Evolutionary conservation across 2,888 invertebrate genomes (phyloP), one percentile per base, ranked within the genome.

Genomic region (Ischnura elegans): DNA sequence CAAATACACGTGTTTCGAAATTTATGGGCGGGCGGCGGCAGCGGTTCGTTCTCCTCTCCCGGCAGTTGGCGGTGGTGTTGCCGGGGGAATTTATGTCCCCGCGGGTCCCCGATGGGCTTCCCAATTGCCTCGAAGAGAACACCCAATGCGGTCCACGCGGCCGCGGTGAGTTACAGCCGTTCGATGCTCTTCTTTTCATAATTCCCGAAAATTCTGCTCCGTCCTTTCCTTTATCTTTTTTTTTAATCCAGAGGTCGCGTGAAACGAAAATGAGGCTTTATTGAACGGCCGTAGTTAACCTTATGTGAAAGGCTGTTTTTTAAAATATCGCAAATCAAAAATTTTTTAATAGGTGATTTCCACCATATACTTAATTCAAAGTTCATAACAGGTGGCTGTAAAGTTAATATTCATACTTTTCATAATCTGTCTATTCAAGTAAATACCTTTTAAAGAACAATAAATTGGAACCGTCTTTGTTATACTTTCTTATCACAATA

Each of bases 81-180:
- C 76, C 76, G 76, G 6, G 76, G 76, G 76, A 76, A 76, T 76
- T 76, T 36, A 76, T 76, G 76, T n/a, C 36, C 76, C 10, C 29
- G n/a, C 51, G 13, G 16, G 36, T 36, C 76, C 25, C 55, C 55
- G 55, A 3, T 21, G 61, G 2, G 8, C 36, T 29, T 76, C 36
- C 76, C 76, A 76, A 76, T 76, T 76, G 76, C 29, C 76, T 29
- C 76, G 76, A 8, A 13, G 3, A 1, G n/a, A 8, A 61, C 61
- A 8, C 29, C 29, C 76, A 16, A 19, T 76, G 76, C 36, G 76
- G 76, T 29, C 36, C 36, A 13, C 36, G 76, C 13, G n/a, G n/a
- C n/a, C n/a, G n/a, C 76, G n/a, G 36, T 76, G 76, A 76, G 36
- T 76, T 76, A 76, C 36, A 76, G 6, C 76, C 36, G 36, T 13